Percentiles rank a stretch among this genome's conserved stretches.
Evolutionary conservation across 2,797 vertebrate genomes (phyloP).

Genomic region (Pangasius sanitwongsei): DNA sequence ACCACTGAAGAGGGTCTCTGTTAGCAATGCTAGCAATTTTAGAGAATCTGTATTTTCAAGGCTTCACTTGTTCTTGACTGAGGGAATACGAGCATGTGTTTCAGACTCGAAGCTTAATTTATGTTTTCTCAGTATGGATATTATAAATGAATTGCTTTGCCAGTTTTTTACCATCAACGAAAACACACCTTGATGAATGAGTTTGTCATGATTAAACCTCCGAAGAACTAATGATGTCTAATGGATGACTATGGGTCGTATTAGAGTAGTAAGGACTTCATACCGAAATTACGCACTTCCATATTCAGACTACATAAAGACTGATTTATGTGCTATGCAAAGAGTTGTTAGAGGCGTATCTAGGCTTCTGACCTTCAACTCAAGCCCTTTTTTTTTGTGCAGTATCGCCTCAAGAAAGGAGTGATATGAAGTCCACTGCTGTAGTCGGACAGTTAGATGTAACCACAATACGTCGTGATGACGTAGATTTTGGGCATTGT

Average conservation of each 20-base stretch:
- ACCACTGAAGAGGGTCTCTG: not conserved
- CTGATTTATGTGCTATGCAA: not conserved
- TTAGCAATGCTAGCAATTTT: not conserved
- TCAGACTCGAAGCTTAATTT: not conserved
- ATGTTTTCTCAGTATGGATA: not conserved
- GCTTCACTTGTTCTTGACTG: not conserved
- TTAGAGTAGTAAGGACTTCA: not conserved
- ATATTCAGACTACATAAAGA: not conserved
- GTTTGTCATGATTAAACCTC: not conserved
- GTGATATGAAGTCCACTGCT: not conserved
- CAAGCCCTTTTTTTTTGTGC: not conserved
- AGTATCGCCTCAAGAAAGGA: not conserved
- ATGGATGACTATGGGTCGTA: not conserved
- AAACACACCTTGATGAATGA: not conserved
- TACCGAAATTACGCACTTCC: not conserved
- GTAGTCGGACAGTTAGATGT: not conserved
- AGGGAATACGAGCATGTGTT: not conserved
- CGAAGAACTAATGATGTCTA: not conserved
- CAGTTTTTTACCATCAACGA: not conserved
- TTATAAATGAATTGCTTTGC: not conserved
- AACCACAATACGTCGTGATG: not conserved
- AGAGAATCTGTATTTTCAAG: not conserved
- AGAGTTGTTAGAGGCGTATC: not conserved
- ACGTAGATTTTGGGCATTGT: not conserved
- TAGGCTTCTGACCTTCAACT: not conserved